Base-by-base conservation (phyloP, 37 sponge, comb jelly and placozoan genomes). In the Beroe forskalii region DNA sequence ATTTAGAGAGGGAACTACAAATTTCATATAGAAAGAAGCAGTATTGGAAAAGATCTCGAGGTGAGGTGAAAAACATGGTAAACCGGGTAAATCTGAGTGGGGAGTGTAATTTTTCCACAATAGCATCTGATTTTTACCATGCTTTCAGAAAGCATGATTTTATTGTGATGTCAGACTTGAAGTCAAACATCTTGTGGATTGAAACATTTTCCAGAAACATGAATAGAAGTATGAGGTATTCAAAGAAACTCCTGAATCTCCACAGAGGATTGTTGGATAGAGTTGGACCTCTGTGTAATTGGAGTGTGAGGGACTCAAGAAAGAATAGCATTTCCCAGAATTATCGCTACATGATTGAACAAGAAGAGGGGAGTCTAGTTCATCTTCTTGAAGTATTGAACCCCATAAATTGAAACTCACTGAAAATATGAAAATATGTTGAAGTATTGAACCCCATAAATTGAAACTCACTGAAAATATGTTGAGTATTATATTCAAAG, bases 41-140 rank as follows among this genome's bases (percentile, higher is more conserved):
- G 9, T 80, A 44, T 27, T 80, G 86, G 86, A 80, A 43, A 37
- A 41, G 86, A 23, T 80, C 86, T 4, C 8, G 86, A 17, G 12
- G 86, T 27, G 86, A 80, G 55, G 86, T 80, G 28, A 44, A 37
- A 22, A 31, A 37, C 24, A 69, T 69, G 72, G 38, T 9, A 28
- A 69, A 69, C 17, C 24, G 28, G 4, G 32, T 12, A 36, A 35
- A 35, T 17, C 35, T 44, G 14, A 25, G 35, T 22, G 86, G 86
- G 12, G 86, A 80, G 3, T 43, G 55, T 24, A 80, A 80, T 24
- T 80, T 80, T 31, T n/a, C 8, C n/a, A 4, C 20, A 41, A 17
- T 80, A 23, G 86, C 86, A 6, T 14, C 43, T 6, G 86, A 80
- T 80, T 80, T 80, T 48, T 80, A 80, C 86, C n/a, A 44, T 31